These are phyloP conservation scores for Muscicapa comitata DNA, from an alignment of 2,797 vertebrate genomes.

Conservation along the genomic window DNA sequence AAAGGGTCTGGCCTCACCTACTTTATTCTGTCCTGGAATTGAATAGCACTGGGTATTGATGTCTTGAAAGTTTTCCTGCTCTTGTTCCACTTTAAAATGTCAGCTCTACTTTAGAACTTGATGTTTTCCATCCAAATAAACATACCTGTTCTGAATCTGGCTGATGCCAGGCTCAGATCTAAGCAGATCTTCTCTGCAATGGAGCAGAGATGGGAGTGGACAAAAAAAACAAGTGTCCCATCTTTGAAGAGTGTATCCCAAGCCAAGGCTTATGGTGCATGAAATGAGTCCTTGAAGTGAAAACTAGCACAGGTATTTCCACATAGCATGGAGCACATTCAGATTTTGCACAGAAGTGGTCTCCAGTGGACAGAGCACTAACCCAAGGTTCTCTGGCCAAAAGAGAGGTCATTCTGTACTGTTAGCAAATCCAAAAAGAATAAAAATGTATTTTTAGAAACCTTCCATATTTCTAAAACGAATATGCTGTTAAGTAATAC, in stretches of 20 bases:
- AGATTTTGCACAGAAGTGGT: neutral
- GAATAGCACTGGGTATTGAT: neutral
- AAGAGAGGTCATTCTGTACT: neutral
- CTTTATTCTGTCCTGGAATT: neutral
- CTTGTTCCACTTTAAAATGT: neutral
- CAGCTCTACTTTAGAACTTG: neutral
- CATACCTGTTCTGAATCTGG: neutral
- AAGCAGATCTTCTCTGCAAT: neutral
- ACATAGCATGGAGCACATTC: neutral
- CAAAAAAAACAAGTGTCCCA: accelerated
- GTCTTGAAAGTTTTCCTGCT: neutral
- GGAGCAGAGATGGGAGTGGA: neutral
- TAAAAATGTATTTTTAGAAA: neutral
- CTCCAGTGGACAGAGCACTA: neutral
- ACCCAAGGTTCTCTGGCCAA: neutral
- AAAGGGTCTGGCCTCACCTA: neutral
- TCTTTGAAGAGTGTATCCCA: neutral
- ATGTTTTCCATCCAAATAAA: neutral
- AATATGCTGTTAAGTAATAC: neutral
- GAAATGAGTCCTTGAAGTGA: neutral
- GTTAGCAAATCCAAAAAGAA: neutral
- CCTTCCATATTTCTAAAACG: neutral
- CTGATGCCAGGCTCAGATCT: neutral
- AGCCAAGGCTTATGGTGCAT: neutral
- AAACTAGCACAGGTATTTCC: neutral